Conservation (phyloP, 2,797 vertebrate species). For the Prionace glauca region DNA sequence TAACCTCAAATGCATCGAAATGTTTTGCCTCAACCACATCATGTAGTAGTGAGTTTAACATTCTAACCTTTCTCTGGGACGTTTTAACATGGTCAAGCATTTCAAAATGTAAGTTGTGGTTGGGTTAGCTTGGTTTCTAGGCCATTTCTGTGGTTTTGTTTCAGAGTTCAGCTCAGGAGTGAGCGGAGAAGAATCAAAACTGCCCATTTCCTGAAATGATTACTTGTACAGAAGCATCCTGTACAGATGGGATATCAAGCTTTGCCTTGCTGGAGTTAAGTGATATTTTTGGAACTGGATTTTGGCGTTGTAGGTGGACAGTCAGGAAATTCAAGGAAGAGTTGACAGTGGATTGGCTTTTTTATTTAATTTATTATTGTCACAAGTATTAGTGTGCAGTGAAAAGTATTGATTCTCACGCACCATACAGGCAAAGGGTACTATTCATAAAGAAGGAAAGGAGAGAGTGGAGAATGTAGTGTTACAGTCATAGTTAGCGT, state of each 20-base stretch:
- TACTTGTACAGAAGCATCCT: neutral
- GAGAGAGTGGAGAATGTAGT: too few species aligned
- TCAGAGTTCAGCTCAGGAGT: neutral
- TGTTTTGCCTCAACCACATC: neutral
- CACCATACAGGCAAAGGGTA: too few species aligned
- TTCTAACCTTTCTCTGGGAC: neutral
- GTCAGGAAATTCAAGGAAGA: neutral
- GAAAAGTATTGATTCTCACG: too few species aligned
- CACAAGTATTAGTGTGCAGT: too few species aligned
- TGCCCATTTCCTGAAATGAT: neutral
- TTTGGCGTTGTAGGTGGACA: neutral
- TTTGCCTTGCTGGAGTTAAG: neutral
- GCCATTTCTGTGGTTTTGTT: neutral
- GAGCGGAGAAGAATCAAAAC: neutral
- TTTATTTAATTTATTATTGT: too few species aligned
- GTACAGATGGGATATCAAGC: neutral
- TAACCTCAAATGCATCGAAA: neutral
- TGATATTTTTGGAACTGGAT: neutral
- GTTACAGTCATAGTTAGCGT: too few species aligned
- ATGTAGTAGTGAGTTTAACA: neutral
- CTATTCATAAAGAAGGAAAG: too few species aligned
- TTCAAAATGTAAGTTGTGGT: neutral
- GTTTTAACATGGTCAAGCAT: neutral
- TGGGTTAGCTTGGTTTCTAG: neutral
- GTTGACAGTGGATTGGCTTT: neutral